phyloP scores from a whole-genome alignment of 2,113 vertebrate species.

The Agapornis roseicollis region DNA sequence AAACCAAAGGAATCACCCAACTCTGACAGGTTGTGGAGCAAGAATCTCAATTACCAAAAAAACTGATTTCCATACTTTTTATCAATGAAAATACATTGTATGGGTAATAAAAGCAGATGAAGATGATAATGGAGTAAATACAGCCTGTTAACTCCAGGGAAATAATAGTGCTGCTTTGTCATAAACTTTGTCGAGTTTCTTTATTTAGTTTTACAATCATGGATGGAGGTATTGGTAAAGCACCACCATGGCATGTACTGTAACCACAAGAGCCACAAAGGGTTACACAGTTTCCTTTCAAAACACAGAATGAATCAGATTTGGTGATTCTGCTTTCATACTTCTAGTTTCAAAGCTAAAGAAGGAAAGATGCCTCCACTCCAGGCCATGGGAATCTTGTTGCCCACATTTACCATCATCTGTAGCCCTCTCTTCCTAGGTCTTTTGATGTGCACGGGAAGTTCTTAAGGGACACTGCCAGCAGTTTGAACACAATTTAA shows the following conservation, averaged over 20 bases:
- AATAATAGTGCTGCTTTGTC: neutral
- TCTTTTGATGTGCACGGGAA: neutral
- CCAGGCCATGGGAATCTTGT: neutral
- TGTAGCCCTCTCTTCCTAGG: neutral
- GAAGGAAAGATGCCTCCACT: neutral
- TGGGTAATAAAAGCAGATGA: neutral
- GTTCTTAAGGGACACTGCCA: neutral
- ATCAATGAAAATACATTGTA: neutral
- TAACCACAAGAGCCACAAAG: neutral
- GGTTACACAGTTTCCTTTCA: neutral
- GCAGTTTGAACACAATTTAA: neutral
- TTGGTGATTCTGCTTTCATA: neutral
- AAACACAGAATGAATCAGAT: neutral
- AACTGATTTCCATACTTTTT: neutral
- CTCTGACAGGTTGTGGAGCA: neutral
- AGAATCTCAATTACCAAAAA: neutral
- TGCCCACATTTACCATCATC: neutral
- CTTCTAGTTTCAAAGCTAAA: neutral
- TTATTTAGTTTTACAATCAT: neutral
- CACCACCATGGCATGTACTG: neutral
- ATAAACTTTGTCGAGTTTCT: neutral
- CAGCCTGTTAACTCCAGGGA: neutral
- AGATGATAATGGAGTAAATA: neutral
- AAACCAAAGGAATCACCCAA: neutral
- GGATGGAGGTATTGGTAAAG: neutral